Percentiles rank a stretch among this genome's conserved stretches.
Evolutionary conservation across 2,888 invertebrate species (phyloP).

Genomic region (Nemapogon koenigi): DNA sequence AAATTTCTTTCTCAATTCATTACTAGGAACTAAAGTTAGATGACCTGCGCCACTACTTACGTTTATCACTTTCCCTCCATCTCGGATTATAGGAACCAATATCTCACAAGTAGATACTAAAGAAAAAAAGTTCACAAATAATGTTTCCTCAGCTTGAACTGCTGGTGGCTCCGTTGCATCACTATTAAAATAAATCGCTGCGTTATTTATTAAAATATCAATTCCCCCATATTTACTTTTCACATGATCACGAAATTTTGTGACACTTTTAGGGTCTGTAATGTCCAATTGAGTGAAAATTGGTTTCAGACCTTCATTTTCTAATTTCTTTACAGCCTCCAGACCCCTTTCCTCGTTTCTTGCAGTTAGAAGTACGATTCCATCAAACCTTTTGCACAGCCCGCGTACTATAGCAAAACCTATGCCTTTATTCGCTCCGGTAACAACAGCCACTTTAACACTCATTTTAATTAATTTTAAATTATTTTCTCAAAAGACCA

Average conservation of each 20-base stretch:
- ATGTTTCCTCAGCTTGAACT: constrained; percentile 74
- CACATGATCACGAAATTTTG: constrained; percentile 64
- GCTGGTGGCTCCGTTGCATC: constrained; percentile 67
- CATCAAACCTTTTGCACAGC: constrained; percentile 71
- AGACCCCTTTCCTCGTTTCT: constrained; percentile 65
- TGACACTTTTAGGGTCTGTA: constrained; percentile 64
- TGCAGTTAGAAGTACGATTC: constrained; percentile 74
- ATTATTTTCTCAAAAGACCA: too few relatives aligned
- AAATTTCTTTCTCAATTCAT: constrained; percentile 54
- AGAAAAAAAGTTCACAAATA: constrained; percentile 73
- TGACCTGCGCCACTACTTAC: constrained; percentile 73
- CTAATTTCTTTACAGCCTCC: constrained; percentile 63
- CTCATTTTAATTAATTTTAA: too few relatives aligned
- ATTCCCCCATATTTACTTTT: constrained; percentile 69
- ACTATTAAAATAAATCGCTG: constrained; percentile 72
- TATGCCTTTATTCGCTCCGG: constrained; percentile 76
- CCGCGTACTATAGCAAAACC: constrained; percentile 73
- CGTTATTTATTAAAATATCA: constrained; percentile 79
- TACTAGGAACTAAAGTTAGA: constrained; percentile 62
- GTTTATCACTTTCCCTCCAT: constrained; percentile 76
- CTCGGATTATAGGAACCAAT: constrained; percentile 73
- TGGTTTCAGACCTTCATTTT: constrained; percentile 60
- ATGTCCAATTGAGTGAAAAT: constrained; percentile 76
- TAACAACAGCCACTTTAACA: constrained; percentile 60
- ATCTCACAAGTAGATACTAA: constrained; percentile 68